Conservation (phyloP, 2,888 invertebrate genomes). For the Cataglyphis rosenhaueri region DNA sequence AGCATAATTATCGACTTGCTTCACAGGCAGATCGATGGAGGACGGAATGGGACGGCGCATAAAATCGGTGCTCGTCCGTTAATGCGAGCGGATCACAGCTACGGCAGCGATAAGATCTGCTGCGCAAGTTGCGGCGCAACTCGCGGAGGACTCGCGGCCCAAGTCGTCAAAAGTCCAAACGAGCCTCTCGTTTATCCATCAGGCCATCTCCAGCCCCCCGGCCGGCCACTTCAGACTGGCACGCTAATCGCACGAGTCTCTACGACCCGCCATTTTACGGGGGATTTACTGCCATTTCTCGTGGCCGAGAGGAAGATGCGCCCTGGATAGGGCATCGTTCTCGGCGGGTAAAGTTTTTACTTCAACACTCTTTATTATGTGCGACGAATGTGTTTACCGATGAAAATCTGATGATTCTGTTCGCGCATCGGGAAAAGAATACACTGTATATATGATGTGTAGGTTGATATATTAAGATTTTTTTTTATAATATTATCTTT, state of each 20-base stretch:
- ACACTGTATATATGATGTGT: background rate
- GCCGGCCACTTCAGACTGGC: conserved; percentile 59
- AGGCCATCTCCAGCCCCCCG: conserved; percentile 63
- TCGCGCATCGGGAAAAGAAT: background rate
- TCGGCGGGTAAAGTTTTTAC: conserved; percentile 28
- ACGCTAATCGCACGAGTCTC: conserved; percentile 71
- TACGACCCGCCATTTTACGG: conserved; percentile 65
- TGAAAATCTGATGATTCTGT: conserved; percentile 39
- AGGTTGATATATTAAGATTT: background rate
- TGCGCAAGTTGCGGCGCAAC: conserved; percentile 40
- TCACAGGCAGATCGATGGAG: conserved; percentile 53
- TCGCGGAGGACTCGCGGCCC: conserved; percentile 43
- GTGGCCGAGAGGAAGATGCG: conserved; percentile 39
- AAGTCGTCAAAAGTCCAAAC: conserved; percentile 73
- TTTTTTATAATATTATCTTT: background rate
- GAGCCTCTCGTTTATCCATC: conserved; percentile 75
- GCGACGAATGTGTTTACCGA: conserved; percentile 25
- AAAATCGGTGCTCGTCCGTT: conserved; percentile 36
- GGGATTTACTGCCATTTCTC: conserved; percentile 57
- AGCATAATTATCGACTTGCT: conserved; percentile 62
- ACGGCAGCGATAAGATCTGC: conserved; percentile 38
- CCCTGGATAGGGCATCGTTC: conserved; percentile 40
- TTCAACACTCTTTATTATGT: conserved; percentile 34
- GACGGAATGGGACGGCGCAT: conserved; percentile 13
- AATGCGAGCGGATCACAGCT: conserved; percentile 55